Evolutionary conservation across 1,140 invertebrate genomes (phyloP).

Genomic region (Drosophila subobscura): DNA sequence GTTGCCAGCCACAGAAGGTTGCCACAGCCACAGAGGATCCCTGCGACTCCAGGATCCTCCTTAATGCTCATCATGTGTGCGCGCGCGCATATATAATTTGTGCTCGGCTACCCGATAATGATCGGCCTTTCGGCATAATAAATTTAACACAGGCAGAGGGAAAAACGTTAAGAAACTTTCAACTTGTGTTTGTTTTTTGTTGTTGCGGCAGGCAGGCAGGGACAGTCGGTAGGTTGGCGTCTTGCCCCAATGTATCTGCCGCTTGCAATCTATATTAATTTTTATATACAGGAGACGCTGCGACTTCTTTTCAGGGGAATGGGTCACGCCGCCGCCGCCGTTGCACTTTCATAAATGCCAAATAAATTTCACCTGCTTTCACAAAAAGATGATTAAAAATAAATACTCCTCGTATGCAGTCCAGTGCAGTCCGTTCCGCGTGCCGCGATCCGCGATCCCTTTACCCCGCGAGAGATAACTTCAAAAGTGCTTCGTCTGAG

Average conservation of each 20-base stretch:
- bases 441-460: neutral
- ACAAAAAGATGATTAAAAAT: slow-evolving; percentile 83
- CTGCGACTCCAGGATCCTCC: slow-evolving; percentile 4
- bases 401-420: slow-evolving; percentile 63
- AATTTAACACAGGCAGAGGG: slow-evolving; percentile 65
- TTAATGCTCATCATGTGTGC: slow-evolving; percentile 82
- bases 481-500: slow-evolving; percentile 7
- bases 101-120: slow-evolving; percentile 76
- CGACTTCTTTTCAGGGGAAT: slow-evolving; percentile 24
- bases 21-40: slow-evolving; percentile 45
- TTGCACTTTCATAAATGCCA: slow-evolving; percentile 81
- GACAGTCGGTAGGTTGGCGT: no score
- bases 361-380: slow-evolving; percentile 83
- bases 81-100: slow-evolving; percentile 81
- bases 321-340: slow-evolving; percentile 60
- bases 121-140: slow-evolving; percentile 83
- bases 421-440: slow-evolving; percentile 53
- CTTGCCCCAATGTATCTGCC: slow-evolving; percentile 54
- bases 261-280: slow-evolving; percentile 82
- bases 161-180: slow-evolving; percentile 63
- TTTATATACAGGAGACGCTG: slow-evolving; percentile 57
- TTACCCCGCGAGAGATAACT: no score
- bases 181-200: slow-evolving; percentile 40
- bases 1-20: slow-evolving; percentile 58
- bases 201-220: slow-evolving; percentile 12